Evolutionary conservation across 2,797 vertebrate genomes (phyloP).

Genomic region (Lagorchestes hirsutus): DNA sequence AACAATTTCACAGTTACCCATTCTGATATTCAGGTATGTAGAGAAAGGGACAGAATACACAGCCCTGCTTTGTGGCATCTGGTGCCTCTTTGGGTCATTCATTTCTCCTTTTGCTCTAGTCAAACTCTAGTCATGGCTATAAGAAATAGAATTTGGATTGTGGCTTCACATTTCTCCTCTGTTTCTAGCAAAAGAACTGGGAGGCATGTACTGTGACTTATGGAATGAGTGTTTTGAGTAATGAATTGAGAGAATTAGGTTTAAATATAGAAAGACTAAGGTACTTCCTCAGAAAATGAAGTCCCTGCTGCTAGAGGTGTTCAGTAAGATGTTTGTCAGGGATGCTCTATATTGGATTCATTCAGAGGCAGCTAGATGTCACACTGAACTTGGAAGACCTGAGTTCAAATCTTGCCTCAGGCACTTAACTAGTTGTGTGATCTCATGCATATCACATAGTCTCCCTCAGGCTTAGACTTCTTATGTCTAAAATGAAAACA

Average conservation of each 20-base stretch:
- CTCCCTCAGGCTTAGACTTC: neutral
- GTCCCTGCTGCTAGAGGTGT: neutral
- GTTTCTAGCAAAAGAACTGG: neutral
- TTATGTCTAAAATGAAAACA: neutral
- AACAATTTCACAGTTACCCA: neutral
- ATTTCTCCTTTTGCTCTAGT: neutral
- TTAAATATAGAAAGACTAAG: neutral
- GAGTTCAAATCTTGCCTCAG: neutral
- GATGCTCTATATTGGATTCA: neutral
- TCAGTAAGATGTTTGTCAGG: neutral
- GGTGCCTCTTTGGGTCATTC: neutral
- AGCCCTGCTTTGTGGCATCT: neutral
- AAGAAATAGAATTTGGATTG: neutral
- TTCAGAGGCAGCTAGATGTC: neutral
- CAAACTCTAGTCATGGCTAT: neutral
- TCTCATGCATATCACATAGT: neutral
- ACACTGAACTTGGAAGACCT: neutral
- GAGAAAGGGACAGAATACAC: conserved; percentile 7
- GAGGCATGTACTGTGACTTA: neutral
- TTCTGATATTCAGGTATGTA: neutral
- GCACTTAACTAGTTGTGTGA: neutral
- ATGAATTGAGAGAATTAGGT: neutral
- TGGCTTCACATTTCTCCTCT: neutral
- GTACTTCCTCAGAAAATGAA: neutral
- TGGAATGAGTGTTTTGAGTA: neutral